phyloP scores from a whole-genome alignment of 1,140 invertebrate species.

The Eciton burchellii region DNA sequence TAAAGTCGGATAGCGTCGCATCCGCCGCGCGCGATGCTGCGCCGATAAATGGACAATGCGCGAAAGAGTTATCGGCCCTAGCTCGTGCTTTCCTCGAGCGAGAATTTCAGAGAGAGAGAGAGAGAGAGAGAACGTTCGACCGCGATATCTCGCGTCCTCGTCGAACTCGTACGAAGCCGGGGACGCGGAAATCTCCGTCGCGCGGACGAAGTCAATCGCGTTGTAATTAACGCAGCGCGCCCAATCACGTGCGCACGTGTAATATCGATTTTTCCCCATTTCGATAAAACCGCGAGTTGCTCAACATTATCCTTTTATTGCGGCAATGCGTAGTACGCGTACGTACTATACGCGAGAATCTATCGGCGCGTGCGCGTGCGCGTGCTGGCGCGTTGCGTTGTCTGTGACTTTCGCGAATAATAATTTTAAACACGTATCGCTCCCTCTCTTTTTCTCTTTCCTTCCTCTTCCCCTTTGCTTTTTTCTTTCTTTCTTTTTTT shows the following conservation, averaged over 20 bases:
- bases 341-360: background rate
- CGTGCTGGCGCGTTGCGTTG: background rate
- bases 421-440: conserved; percentile 31
- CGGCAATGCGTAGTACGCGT: background rate
- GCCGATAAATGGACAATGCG: background rate
- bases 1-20: conserved; percentile 4
- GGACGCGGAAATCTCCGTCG: background rate
- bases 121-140: background rate
- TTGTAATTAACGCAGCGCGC: background rate
- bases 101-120: background rate
- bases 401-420: conserved; percentile 38
- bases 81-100: background rate
- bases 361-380: conserved; percentile 16
- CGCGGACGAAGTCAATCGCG: conserved; percentile 1
- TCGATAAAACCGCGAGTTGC: conserved; percentile 11
- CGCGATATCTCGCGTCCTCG: background rate
- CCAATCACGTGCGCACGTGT: background rate
- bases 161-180: background rate
- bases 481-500: conserved; percentile 3
- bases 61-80: conserved; percentile 18
- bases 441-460: conserved; percentile 6
- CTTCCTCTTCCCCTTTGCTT: too few species aligned
- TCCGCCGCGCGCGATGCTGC: too few species aligned
- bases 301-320: background rate
- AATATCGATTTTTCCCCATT: conserved; percentile 28